Evolutionary conservation across 2,113 vertebrate genomes (phyloP).

Genomic region (Chionodraco myersi): DNA sequence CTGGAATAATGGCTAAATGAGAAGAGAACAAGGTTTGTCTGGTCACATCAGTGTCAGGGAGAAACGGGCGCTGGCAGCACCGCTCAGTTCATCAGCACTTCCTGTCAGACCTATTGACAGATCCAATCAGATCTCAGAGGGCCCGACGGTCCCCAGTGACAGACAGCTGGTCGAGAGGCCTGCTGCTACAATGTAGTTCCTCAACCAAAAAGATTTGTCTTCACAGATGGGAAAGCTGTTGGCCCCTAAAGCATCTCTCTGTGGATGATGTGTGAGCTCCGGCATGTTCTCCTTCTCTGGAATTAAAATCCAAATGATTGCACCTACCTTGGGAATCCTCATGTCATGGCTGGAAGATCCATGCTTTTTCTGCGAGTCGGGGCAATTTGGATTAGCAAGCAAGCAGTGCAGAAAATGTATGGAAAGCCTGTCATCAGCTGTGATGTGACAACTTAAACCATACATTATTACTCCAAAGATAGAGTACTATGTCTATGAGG

Average conservation of each 20-base stretch:
- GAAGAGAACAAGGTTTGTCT: slow-evolving; percentile 56
- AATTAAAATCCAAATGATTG: not conserved
- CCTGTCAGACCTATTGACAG: slow-evolving; percentile 54
- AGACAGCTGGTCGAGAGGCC: slow-evolving; percentile 19
- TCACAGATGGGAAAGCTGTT: slow-evolving; percentile 13
- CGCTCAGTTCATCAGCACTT: slow-evolving; percentile 52
- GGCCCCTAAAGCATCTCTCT: not conserved
- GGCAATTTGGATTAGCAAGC: slow-evolving; percentile 41
- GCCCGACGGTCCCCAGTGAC: slow-evolving; percentile 20
- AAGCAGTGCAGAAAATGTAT: slow-evolving; percentile 19
- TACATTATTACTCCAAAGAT: not conserved
- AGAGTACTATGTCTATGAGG: not conserved
- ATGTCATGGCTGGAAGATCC: slow-evolving; percentile 2
- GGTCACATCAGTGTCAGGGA: slow-evolving; percentile 40
- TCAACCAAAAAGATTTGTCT: not conserved
- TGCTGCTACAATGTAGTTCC: slow-evolving; percentile 28
- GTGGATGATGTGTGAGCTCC: not conserved
- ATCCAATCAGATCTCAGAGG: slow-evolving; percentile 38
- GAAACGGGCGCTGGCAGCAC: slow-evolving; percentile 29
- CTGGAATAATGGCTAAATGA: slow-evolving; percentile 34
- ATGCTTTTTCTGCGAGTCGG: not conserved
- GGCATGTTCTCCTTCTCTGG: not conserved
- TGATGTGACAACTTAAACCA: slow-evolving; percentile 1
- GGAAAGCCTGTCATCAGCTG: slow-evolving; percentile 23
- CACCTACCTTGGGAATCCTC: slow-evolving; percentile 22